Percentiles rank a stretch among this genome's conserved stretches.
Evolutionary conservation across 2,113 vertebrate genomes (phyloP).

Genomic region (Phalacrocorax carbo): DNA sequence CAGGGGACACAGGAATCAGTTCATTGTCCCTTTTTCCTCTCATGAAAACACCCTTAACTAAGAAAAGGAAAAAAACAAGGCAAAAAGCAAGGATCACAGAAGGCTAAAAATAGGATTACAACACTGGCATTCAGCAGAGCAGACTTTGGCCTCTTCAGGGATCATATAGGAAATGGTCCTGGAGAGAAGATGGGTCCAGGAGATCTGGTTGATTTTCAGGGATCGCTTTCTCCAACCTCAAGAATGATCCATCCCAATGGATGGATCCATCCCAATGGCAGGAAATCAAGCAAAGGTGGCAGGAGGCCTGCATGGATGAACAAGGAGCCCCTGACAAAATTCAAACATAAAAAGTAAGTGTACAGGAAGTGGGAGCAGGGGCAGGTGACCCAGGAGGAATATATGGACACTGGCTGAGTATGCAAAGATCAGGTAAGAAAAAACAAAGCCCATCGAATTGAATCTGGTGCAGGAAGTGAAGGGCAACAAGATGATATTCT

Average conservation of each 20-base stretch:
- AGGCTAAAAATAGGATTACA: not conserved
- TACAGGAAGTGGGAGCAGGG: not conserved
- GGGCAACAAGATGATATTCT: not conserved
- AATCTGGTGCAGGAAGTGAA: not conserved
- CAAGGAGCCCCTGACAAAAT: not conserved
- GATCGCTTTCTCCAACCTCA: not conserved
- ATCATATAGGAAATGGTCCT: not conserved
- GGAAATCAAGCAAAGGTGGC: not conserved
- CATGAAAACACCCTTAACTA: not conserved
- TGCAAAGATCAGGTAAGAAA: not conserved
- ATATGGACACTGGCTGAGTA: not conserved
- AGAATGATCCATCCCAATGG: not conserved
- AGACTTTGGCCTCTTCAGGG: not conserved
- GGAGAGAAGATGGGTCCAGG: not conserved
- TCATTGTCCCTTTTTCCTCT: not conserved
- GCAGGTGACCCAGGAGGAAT: not conserved
- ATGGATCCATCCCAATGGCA: not conserved
- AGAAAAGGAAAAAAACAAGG: not conserved
- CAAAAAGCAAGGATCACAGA: not conserved
- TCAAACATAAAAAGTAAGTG: not conserved
- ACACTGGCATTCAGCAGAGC: not conserved
- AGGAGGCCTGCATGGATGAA: not conserved
- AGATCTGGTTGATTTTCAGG: not conserved
- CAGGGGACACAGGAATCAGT: no score
- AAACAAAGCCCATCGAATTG: fast-evolving